Percentiles rank a stretch among this genome's conserved stretches.
phyloP scores from a whole-genome alignment of 2,113 vertebrate species.

The Orycteropus afer region DNA sequence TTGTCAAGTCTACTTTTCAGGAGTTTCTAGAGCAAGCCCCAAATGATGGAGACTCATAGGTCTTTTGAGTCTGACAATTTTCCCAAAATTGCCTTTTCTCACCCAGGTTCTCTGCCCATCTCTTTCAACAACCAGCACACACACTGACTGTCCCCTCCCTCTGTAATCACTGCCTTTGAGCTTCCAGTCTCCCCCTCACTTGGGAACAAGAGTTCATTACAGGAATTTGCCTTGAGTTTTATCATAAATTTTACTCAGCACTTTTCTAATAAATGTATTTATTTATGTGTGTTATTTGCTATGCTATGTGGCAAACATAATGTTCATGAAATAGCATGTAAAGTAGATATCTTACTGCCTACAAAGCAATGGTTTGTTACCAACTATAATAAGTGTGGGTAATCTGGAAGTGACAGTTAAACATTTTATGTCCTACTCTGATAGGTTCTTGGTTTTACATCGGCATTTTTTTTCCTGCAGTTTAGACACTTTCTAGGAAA shows the following conservation, averaged over 20 bases:
- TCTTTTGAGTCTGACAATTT: neutral
- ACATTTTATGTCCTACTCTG: neutral
- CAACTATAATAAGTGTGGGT: neutral
- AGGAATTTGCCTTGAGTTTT: neutral
- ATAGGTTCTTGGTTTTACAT: neutral
- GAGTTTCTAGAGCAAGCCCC: neutral
- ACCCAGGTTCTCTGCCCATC: rapidly evolving
- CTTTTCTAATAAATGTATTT: neutral
- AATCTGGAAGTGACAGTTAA: neutral
- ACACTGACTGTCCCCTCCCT: rapidly evolving
- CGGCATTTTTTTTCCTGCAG: neutral
- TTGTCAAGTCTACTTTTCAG: rapidly evolving
- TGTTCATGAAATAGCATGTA: neutral
- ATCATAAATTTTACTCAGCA: neutral
- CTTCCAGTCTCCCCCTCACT: neutral
- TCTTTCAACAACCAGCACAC: neutral
- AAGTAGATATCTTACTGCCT: neutral
- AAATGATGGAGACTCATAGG: rapidly evolving
- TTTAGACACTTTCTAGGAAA: neutral
- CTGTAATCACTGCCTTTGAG: neutral
- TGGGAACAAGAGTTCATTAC: neutral
- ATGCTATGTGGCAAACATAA: neutral
- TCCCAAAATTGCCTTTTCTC: neutral
- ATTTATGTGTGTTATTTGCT: neutral
- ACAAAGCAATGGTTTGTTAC: neutral